Conservation (phyloP, 2,888 invertebrate species). For the Chymomyza amoena region DNA sequence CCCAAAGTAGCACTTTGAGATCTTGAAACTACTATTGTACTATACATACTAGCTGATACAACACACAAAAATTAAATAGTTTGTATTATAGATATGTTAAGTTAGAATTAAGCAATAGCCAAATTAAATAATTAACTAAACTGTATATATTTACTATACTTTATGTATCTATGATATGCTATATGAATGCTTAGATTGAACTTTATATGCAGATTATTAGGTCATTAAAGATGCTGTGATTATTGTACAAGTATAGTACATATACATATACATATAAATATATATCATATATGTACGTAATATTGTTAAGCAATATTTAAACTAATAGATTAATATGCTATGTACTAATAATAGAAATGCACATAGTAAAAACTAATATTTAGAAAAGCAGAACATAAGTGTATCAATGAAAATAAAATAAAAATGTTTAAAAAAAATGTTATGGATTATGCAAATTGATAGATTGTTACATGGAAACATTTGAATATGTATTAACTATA, state of each 20-base stretch:
- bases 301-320: slow-evolving; percentile 45
- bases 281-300: slow-evolving; percentile 10
- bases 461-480: no score
- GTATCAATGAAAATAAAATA: no score
- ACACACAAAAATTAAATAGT: not conserved
- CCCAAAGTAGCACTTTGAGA: slow-evolving; percentile 58
- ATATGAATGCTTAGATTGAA: slow-evolving; percentile 25
- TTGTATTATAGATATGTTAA: slow-evolving; percentile 47
- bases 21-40: not conserved
- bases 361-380: not conserved
- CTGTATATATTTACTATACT: slow-evolving; percentile 13
- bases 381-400: slow-evolving; percentile 3
- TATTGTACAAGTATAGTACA: slow-evolving; percentile 53
- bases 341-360: slow-evolving; percentile 24
- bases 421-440: no score
- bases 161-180: not conserved
- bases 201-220: slow-evolving; percentile 37
- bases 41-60: not conserved
- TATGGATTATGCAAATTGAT: no score
- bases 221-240: slow-evolving; percentile 76
- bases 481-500: no score
- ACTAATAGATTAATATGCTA: slow-evolving; percentile 54
- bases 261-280: slow-evolving; percentile 7
- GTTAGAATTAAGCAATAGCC: slow-evolving; percentile 50
- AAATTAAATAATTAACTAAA: slow-evolving; percentile 28